Conservation (phyloP, 2,797 vertebrate genomes). For the Sebastes taczanowskii region DNA sequence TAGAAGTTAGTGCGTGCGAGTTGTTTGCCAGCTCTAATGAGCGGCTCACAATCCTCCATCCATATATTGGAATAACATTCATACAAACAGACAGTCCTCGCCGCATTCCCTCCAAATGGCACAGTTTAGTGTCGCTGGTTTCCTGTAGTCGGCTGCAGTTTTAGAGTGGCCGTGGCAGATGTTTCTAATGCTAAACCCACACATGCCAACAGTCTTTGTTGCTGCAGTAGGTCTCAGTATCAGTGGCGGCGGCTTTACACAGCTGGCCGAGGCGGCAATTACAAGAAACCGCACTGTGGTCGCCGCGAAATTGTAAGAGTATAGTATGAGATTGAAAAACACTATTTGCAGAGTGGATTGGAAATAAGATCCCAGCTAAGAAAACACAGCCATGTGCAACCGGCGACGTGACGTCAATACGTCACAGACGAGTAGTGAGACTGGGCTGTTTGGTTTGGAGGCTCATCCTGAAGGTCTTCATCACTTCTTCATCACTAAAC, state of each 20-base stretch:
- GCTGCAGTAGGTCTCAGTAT: constrained; percentile 44
- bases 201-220: constrained; percentile 50
- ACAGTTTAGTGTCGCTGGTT: constrained; percentile 39
- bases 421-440: background rate
- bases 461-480: background rate
- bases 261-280: constrained; percentile 62
- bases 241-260: constrained; percentile 49
- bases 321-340: constrained; percentile 34
- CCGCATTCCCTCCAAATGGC: constrained; percentile 48
- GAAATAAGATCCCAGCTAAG: constrained; percentile 47
- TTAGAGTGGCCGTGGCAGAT: constrained; percentile 59
- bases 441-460: constrained; percentile 16
- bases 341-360: constrained; percentile 43
- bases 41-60: constrained; percentile 37
- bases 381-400: constrained; percentile 36
- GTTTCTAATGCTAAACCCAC: constrained; percentile 74
- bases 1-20: constrained; percentile 6
- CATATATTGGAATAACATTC: constrained; percentile 70
- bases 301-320: constrained; percentile 22
- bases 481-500: background rate
- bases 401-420: background rate
- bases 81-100: constrained; percentile 55
- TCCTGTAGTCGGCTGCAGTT: constrained; percentile 37
- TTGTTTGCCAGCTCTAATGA: constrained; percentile 56
- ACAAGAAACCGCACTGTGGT: constrained; percentile 53